Conservation (phyloP, 2,113 vertebrate genomes). For the Sinocyclocheilus maitianheensis region DNA sequence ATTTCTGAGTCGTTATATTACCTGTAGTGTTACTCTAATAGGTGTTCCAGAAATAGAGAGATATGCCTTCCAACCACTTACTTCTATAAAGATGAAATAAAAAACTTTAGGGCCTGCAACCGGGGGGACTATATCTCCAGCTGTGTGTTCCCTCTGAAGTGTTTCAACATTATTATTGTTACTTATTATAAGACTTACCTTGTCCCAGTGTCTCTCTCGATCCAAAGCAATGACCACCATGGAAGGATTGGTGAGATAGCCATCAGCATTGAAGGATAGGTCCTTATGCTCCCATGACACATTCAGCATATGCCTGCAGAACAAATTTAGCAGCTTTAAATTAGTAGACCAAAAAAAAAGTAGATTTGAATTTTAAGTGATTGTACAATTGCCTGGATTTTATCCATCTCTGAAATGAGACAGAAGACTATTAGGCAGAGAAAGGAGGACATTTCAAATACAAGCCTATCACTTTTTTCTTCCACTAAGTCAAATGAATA, state of each 20-base stretch:
- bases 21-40: conserved; percentile 9
- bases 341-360: conserved; percentile 4
- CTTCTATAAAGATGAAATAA: not conserved
- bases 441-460: conserved; percentile 23
- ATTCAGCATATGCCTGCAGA: conserved; percentile 88
- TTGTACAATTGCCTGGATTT: conserved; percentile 17
- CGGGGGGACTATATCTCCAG: not conserved
- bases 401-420: conserved; percentile 41
- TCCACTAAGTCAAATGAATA: conserved; percentile 3
- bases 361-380: not conserved
- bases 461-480: not conserved
- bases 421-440: conserved; percentile 24
- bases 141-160: not conserved
- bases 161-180: conserved; percentile 3
- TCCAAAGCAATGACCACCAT: conserved; percentile 94
- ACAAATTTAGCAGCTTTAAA: conserved; percentile 21
- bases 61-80: conserved; percentile 6
- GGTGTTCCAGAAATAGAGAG: not conserved
- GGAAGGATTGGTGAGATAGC: conserved; percentile 89
- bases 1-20: not conserved
- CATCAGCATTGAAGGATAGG: conserved; percentile 91
- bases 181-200: conserved; percentile 74
- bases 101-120: not conserved
- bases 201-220: conserved; percentile 93
- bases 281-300: conserved; percentile 93